Base-by-base conservation (phyloP, 2,113 vertebrate genomes). In the Acrocephalus kingi region DNA sequence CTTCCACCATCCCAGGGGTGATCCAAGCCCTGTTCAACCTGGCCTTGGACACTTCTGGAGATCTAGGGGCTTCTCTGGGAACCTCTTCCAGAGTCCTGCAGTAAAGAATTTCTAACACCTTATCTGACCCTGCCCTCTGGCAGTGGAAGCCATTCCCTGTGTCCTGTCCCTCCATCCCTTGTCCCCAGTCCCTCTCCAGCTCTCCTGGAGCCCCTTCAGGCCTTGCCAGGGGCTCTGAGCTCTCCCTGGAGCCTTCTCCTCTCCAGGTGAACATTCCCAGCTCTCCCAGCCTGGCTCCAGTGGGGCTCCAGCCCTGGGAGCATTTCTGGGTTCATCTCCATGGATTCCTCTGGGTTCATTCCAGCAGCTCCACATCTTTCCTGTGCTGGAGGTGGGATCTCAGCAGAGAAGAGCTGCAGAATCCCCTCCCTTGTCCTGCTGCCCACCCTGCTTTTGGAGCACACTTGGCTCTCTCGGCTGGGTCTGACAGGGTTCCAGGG, bases 21-120 rank as follows among this genome's bases (percentile, higher is more conserved):
- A 15, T 66, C 85, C 35, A 11, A 72, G 13, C 16, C 9, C 30
- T 0, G 0, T 25, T 58, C 58, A 88, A 0, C 37, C 51, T 45
- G 45, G 37, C 19, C 27, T 52, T 52, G 77, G 23, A 1, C 68
- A n/a, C 27, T 81, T 0, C 37, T 37, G 74, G 45, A 19, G 27
- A 39, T 67, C 15, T 41, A 48, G 33, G 45, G 7, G 5, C 45
- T 59, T 0, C 52, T 52, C 37, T 66, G 58, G 28, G 56, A 7
- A 24, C 15, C 9, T 61, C 20, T 49, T 19, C 9, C 21, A 61
- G 21, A 9, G 20, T 11, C n/a, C 9, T 11, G 9, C 9, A 49
- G 13, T 4, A 10, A 31, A 35, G 28, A 48, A 49, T 64, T 49
- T 6, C 37, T 5, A 13, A 27, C 8, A 9, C 14, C 21, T 25